phyloP scores from a whole-genome alignment of 2,113 vertebrate species.

The Psammodynastes pulverulentus region DNA sequence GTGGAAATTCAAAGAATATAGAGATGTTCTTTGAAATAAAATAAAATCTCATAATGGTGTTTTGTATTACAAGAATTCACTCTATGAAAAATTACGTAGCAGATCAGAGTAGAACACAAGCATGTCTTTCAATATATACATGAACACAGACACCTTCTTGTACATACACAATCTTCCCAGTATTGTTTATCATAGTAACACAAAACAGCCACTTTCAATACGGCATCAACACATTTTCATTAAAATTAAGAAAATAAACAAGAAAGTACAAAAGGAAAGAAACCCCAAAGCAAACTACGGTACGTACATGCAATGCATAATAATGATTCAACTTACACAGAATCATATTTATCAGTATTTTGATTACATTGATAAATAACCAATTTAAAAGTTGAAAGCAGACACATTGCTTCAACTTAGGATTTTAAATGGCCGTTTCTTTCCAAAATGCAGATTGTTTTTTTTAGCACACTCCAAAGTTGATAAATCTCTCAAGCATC shows the following conservation, averaged over 20 bases:
- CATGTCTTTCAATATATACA: background rate
- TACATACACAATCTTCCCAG: background rate
- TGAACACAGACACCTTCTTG: background rate
- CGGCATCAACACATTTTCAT: background rate
- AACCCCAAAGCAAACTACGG: background rate
- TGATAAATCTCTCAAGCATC: background rate
- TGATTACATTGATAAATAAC: background rate
- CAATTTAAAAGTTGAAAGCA: background rate
- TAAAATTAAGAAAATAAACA: background rate
- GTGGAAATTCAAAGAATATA: constrained; percentile 9
- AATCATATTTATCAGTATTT: background rate
- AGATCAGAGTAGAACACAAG: background rate
- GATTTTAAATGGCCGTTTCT: background rate
- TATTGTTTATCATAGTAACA: background rate
- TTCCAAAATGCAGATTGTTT: background rate
- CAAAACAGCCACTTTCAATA: background rate
- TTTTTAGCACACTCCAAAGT: background rate
- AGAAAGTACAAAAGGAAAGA: background rate
- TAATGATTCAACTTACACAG: background rate
- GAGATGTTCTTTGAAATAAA: constrained; percentile 11
- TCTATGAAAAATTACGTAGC: background rate
- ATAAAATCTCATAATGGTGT: background rate
- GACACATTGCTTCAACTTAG: background rate
- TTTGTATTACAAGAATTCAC: background rate
- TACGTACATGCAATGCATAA: background rate